These are phyloP conservation scores for Epizoanthus scotinus DNA, from an alignment of 92 coral and sea anemone genomes.

Conservation along the genomic window DNA sequence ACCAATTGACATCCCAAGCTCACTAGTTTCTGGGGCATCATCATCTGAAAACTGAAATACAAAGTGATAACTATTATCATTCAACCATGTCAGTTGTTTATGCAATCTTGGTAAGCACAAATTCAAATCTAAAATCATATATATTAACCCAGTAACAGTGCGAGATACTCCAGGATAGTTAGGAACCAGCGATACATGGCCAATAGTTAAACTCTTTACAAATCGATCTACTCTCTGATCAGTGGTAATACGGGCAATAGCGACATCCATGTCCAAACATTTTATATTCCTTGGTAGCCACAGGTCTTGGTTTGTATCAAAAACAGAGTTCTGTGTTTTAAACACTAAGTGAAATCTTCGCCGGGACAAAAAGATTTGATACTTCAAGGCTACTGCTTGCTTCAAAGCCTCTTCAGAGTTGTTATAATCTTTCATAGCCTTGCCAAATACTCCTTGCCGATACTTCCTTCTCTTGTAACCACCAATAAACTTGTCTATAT, in stretches of 20 bases:
- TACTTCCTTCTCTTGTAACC: constrained; percentile 58
- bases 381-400: constrained; percentile 9
- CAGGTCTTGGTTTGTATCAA: constrained; percentile 54
- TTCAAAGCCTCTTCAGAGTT: constrained; percentile 54
- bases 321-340: constrained; percentile 54
- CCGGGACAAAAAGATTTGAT: constrained; percentile 53
- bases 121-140: constrained; percentile 34
- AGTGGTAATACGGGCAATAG: constrained; percentile 14
- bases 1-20: constrained; percentile 62
- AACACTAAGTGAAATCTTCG: constrained; percentile 44
- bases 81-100: constrained; percentile 32
- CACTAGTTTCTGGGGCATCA: constrained; percentile 17
- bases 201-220: constrained; percentile 43
- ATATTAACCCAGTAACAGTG: constrained; percentile 31
- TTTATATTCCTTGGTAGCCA: constrained; percentile 59
- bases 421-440: constrained; percentile 49
- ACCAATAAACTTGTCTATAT: constrained; percentile 51
- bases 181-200: constrained; percentile 17
- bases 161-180: constrained; percentile 27
- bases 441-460: constrained; percentile 70
- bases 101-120: constrained; percentile 6
- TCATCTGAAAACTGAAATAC: constrained; percentile 45
- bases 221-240: constrained; percentile 43
- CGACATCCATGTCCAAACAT: constrained; percentile 36
- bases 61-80: constrained; percentile 35